Evolutionary conservation across 2,888 invertebrate species (phyloP).

Genomic region (Terebella lapidaria): DNA sequence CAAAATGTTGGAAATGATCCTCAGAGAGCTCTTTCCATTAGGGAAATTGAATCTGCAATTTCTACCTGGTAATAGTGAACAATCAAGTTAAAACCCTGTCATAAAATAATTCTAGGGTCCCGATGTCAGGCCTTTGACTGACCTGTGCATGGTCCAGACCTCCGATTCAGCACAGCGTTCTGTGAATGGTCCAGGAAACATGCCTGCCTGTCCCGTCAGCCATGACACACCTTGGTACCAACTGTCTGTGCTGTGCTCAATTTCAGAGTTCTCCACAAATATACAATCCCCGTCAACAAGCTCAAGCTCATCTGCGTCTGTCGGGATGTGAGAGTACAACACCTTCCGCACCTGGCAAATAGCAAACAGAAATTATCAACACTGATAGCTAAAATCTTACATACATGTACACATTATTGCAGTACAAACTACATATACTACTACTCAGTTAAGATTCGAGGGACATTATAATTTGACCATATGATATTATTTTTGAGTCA

Average conservation of each 20-base stretch:
- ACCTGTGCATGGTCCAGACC: slow-evolving; percentile 80
- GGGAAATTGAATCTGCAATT: too few relatives aligned
- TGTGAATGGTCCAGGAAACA: slow-evolving; percentile 76
- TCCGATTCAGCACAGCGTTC: slow-evolving; percentile 81
- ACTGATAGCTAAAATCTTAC: too few relatives aligned
- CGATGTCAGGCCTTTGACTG: too few relatives aligned
- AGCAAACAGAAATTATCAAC: background rate
- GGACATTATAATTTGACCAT: too few relatives aligned
- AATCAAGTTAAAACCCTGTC: too few relatives aligned
- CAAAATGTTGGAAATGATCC: background rate
- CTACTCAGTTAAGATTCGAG: too few relatives aligned
- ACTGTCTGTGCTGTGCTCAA: slow-evolving; percentile 72
- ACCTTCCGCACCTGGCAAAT: slow-evolving; percentile 55
- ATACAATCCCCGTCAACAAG: slow-evolving; percentile 80
- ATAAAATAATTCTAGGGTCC: too few relatives aligned
- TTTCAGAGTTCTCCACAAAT: slow-evolving; percentile 69
- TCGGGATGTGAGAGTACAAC: slow-evolving; percentile 37
- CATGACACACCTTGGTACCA: slow-evolving; percentile 84
- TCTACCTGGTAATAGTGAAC: too few relatives aligned
- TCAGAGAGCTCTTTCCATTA: background rate
- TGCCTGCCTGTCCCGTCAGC: slow-evolving; percentile 74
- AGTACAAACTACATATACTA: too few relatives aligned
- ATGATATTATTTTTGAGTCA: too few relatives aligned
- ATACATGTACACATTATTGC: too few relatives aligned
- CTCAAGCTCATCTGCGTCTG: slow-evolving; percentile 72